A percentile compares a stretch with the other conserved stretches of the same genome.
Evolutionary conservation across 1,140 invertebrate genomes (phyloP).

Genomic region (Pachyrhynchus sulphureomaculatus): DNA sequence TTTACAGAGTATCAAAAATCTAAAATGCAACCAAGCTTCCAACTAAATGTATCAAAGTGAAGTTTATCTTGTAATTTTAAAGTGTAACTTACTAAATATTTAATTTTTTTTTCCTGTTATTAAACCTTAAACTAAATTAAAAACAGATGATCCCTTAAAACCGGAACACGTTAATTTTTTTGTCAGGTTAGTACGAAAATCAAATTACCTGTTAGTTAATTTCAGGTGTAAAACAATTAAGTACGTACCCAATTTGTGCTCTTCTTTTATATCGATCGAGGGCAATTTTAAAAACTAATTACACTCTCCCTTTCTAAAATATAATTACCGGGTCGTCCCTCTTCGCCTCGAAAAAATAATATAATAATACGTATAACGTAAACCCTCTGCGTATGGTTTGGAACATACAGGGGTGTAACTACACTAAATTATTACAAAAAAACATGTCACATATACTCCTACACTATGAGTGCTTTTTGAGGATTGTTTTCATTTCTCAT

Average conservation of each 20-base stretch:
- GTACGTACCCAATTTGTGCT: constrained; percentile 26
- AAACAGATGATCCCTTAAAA: constrained; percentile 12
- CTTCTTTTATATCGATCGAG: constrained; percentile 22
- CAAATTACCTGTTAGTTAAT: constrained; percentile 18
- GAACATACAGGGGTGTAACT: neutral
- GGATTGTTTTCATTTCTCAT: no score
- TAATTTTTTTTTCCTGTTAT: neutral
- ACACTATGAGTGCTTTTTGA: no score
- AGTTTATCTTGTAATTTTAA: no score
- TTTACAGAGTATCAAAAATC: no score
- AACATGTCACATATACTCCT: no score
- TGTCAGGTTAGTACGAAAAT: constrained; percentile 14
- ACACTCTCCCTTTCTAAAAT: constrained; percentile 38
- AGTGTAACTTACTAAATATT: no score
- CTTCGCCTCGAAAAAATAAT: constrained; percentile 40
- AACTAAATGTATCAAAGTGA: no score
- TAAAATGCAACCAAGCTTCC: no score
- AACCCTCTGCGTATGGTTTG: constrained; percentile 8
- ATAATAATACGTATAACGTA: constrained; percentile 18
- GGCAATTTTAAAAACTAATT: constrained; percentile 45
- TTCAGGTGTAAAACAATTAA: constrained; percentile 33
- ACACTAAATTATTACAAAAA: no score
- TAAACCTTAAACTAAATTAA: constrained; percentile 5
- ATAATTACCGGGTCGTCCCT: constrained; percentile 38
- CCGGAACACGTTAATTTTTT: constrained; percentile 11